These are phyloP conservation scores for Enteromius trimaculatus DNA, from an alignment of 2,797 vertebrate genomes.

Conservation along the genomic window DNA sequence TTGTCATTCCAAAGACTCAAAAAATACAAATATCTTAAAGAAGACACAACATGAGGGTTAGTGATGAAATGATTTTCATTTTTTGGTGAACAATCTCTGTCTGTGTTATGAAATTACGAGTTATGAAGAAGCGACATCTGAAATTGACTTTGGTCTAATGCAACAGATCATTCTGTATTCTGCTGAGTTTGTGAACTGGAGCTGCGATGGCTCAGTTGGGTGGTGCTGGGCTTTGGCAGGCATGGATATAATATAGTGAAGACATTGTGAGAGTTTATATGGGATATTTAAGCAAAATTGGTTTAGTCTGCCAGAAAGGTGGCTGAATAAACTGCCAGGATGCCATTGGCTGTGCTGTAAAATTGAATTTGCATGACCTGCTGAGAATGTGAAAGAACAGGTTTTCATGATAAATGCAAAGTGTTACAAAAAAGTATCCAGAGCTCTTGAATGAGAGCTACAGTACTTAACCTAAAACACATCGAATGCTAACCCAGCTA, in stretches of 20 bases:
- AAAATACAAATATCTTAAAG: not conserved
- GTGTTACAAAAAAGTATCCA: conserved; percentile 21
- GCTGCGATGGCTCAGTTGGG: not conserved
- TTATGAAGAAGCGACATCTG: not conserved
- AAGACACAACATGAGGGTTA: not conserved
- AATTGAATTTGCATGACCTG: conserved; percentile 41
- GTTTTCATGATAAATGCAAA: conserved; percentile 39
- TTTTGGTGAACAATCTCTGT: not conserved
- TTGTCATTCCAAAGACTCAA: not conserved
- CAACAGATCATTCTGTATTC: not conserved
- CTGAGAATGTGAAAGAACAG: conserved; percentile 35
- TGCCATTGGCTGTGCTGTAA: conserved; percentile 19
- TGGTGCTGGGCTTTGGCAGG: not conserved
- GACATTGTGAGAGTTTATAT: conserved; percentile 16
- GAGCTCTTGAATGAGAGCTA: conserved; percentile 34
- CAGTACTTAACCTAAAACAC: conserved; percentile 12
- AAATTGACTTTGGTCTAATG: not conserved
- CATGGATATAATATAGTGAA: conserved; percentile 8
- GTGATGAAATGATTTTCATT: not conserved
- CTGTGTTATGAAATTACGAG: not conserved
- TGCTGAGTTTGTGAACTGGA: not conserved
- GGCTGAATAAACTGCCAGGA: conserved; percentile 16
- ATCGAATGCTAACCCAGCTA: conserved; percentile 11
- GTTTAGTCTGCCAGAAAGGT: conserved; percentile 19
- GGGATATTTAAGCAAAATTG: conserved; percentile 19